Evolutionary conservation across 2,113 vertebrate species (phyloP), one percentile per base, ranked within the genome.

Genomic region (Telmatochromis brichardi): DNA sequence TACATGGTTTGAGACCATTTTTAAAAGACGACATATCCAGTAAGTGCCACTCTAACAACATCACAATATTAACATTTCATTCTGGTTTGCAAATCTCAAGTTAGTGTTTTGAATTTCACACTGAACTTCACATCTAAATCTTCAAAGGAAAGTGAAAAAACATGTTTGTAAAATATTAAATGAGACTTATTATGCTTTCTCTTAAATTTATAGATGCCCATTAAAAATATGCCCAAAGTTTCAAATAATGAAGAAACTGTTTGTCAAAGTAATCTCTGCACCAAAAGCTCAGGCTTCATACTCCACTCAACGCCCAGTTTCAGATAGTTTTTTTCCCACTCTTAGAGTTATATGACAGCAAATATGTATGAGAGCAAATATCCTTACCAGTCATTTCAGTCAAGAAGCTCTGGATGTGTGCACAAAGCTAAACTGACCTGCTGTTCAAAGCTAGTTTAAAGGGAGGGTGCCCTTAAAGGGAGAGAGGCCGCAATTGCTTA

Each of bases 41-140:
- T 31, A 50, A 78, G 45, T 78, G 45, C 26, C 9, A 31, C 26
- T 78, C 26, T 28, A 76, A 47, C 71, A 28, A 28, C 5, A 47
- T 76, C 42, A 47, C 23, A 0, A 76, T 47, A 76, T 50, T 19
- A 47, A 76, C 14, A 76, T 76, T 19, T 28, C 23, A 50, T 76
- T 31, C 71, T 76, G 42, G 23, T 47, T 50, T 76, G 40, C 71
- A 76, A 76, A 76, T 76, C 23, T 47, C 40, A 47, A 47, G 71
- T 76, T 19, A 76, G 42, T 31, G 73, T n/a, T 50, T 50, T 78
- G 14, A 78, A 4, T 50, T 78, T 47, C 42, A 50, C 45, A 31
- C 42, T 31, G 15, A 31, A 19, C 26, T 19, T 13, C 15, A 50
- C 42, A 78, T 50, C 45, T 19, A 78, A 19, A 47, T 19, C 71